Base-by-base conservation (phyloP, 1,140 invertebrate species). In the Camponotus floridanus region DNA sequence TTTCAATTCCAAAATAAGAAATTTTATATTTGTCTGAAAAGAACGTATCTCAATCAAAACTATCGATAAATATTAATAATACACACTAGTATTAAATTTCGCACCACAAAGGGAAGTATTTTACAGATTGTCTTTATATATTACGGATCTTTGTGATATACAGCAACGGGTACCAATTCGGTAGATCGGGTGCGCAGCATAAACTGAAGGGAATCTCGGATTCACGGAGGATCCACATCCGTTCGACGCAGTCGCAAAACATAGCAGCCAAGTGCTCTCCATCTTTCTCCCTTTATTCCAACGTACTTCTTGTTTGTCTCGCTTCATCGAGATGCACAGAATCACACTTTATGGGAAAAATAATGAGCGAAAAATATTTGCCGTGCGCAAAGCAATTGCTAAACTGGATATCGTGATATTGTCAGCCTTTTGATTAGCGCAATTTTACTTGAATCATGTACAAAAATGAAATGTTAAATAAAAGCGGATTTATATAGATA, bases 131-230 rank as follows among this genome's bases (percentile, higher is more conserved):
- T 48, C 13, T 51, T 18, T 51, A 51, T 51, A 51, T 51, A 51
- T 51, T 51, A 15, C 3, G 48, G 48, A 51, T 21, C 7, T 11
- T 51, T 57, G 7, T 55, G 9, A 80, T 51, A n/a, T 31, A 74
- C 5, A 36, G 51, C 6, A 71, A 86, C 55, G 61, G 51, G 73
- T 91, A 86, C 86, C 88, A 90, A 91, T 89, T 91, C 86, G 87
- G 74, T 92, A 86, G 92, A 88, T 89, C 91, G 92, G 91, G 88
- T 93, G 93, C 93, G 92, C 92, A 92, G 89, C 87, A 90, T 90
- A 88, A 86, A 94, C 93, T 94, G 92, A 93, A 92, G 84, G 90
- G 78, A 88, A 88, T 83, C 87, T 88, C 78, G 78, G 79, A 86
- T 88, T 76, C 87, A 71, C 73, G 31, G 67, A 78, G 78, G 78